A percentile compares a stretch with the other conserved stretches of the same genome.
phyloP scores from a whole-genome alignment of 2,888 invertebrate species.

The Cylloceria caligata region DNA sequence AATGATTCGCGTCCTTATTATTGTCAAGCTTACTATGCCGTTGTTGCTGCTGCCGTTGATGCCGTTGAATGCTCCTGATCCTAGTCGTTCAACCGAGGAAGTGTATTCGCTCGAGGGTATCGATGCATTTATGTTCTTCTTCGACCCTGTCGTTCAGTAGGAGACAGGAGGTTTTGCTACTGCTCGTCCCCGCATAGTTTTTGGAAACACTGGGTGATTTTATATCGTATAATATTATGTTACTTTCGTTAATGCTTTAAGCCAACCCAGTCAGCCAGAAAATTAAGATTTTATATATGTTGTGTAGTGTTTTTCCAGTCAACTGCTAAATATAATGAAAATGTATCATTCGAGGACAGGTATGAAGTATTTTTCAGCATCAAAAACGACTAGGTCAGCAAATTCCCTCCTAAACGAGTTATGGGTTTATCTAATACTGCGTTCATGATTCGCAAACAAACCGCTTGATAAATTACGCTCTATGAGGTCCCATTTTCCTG shows the following conservation, averaged over 20 bases:
- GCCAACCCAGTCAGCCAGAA: too few species aligned
- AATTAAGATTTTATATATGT: too few species aligned
- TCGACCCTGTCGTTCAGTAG: slow-evolving; percentile 27
- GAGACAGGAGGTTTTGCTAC: slow-evolving; percentile 25
- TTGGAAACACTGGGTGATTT: neutral
- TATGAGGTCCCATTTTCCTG: too few species aligned
- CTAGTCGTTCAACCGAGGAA: slow-evolving; percentile 56
- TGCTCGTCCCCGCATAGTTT: neutral
- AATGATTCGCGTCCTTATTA: slow-evolving; percentile 47
- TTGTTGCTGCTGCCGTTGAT: slow-evolving; percentile 9
- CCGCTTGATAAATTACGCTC: too few species aligned
- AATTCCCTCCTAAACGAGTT: too few species aligned
- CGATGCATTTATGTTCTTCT: slow-evolving; percentile 64
- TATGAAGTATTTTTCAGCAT: too few species aligned
- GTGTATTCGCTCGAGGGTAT: slow-evolving; percentile 64
- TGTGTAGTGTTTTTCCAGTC: too few species aligned
- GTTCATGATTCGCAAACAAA: too few species aligned
- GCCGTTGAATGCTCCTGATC: slow-evolving; percentile 7
- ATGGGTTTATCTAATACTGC: too few species aligned
- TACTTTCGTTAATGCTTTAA: neutral
- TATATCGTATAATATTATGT: slow-evolving; percentile 3
- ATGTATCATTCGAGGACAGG: too few species aligned
- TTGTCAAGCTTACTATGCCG: slow-evolving; percentile 29
- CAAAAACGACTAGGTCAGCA: too few species aligned
- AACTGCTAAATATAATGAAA: too few species aligned